phyloP scores from a whole-genome alignment of 2,888 invertebrate genomes.

The Sthenelais limicola region DNA sequence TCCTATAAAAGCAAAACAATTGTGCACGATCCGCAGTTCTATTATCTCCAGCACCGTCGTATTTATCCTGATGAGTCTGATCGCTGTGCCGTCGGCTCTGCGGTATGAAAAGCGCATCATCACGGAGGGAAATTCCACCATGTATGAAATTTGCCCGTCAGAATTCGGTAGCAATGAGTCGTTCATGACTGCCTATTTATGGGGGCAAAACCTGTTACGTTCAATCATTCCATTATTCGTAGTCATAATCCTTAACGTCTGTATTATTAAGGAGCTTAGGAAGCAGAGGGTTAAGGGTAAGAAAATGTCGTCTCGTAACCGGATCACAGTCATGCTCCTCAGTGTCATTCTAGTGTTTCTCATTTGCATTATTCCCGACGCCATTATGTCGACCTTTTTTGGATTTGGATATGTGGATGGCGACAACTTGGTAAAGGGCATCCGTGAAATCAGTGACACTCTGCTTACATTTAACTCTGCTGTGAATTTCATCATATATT shows the following conservation, averaged over 20 bases:
- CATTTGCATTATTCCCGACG: slow-evolving; percentile 53
- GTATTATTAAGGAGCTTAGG: slow-evolving; percentile 66
- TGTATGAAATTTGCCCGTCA: slow-evolving; percentile 57
- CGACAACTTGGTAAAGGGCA: slow-evolving; percentile 50
- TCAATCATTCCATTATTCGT: slow-evolving; percentile 68
- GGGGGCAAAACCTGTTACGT: slow-evolving; percentile 66
- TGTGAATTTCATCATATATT: slow-evolving; percentile 56
- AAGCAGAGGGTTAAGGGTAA: slow-evolving; percentile 59
- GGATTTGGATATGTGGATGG: slow-evolving; percentile 54
- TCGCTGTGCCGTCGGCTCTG: slow-evolving; percentile 66
- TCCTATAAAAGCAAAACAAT: slow-evolving; percentile 57
- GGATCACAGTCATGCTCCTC: slow-evolving; percentile 55
- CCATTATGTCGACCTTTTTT: slow-evolving; percentile 54
- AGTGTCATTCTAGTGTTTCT: slow-evolving; percentile 53
- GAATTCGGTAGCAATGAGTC: slow-evolving; percentile 59
- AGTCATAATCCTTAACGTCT: slow-evolving; percentile 63
- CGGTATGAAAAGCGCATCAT: slow-evolving; percentile 55
- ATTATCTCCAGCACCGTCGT: slow-evolving; percentile 61
- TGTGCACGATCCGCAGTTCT: slow-evolving; percentile 57
- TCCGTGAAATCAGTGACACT: slow-evolving; percentile 55
- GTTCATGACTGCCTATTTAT: slow-evolving; percentile 65
- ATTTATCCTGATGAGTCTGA: slow-evolving; percentile 62
- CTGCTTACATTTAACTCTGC: slow-evolving; percentile 55
- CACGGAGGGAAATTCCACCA: slow-evolving; percentile 53
- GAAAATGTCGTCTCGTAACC: slow-evolving; percentile 50